Evolutionary conservation across 2,797 vertebrate species (phyloP), one percentile per base, ranked within the genome.

Genomic region (Pangasius sanitwongsei): DNA sequence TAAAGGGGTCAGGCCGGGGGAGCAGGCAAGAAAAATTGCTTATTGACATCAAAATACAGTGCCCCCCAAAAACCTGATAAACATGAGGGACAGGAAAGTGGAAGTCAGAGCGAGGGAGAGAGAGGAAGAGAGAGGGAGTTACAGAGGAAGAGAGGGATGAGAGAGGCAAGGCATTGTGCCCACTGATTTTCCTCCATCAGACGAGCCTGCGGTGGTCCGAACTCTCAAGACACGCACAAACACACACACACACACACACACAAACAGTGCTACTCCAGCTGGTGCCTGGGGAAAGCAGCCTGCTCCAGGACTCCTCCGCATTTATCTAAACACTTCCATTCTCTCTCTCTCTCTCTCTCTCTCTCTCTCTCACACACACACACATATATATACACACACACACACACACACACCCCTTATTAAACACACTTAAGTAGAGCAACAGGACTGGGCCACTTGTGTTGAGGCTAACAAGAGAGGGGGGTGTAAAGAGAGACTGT

Each of bases 41-140:
- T 99, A 99, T 99, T 99, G 98, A 99, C 98, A 99, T 99, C 98
- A 99, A 99, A 99, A 99, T 99, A 99, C 98, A 99, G 98, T 98
- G 97, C 97, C 98, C 92, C 97, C 98, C 86, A 87, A 88, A 97
- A 98, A 98, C 97, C 98, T 98, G 98, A 99, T 99, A 99, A 99
- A 99, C 98, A 99, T 98, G 98, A 98, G 88, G 98, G 97, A 97
- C 95, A 96, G 95, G 95, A 96, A 95, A 96, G 95, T 95, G 94
- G 95, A 94, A 95, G 95, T 94, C 93, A 87, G 87, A 18, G 89
- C 75, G 89, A 86, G 78, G 93, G 94, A 92, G 93, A 93, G 93
- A 93, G 93, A 92, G 93, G 92, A 75, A 67, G 85, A 69, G 86
- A 78, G 83, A 86, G 67, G 86, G 59, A 88, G 91, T 86, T 88